Evolutionary conservation across 1,140 invertebrate species (phyloP).

Genomic region (Ditylenchus dipsaci): DNA sequence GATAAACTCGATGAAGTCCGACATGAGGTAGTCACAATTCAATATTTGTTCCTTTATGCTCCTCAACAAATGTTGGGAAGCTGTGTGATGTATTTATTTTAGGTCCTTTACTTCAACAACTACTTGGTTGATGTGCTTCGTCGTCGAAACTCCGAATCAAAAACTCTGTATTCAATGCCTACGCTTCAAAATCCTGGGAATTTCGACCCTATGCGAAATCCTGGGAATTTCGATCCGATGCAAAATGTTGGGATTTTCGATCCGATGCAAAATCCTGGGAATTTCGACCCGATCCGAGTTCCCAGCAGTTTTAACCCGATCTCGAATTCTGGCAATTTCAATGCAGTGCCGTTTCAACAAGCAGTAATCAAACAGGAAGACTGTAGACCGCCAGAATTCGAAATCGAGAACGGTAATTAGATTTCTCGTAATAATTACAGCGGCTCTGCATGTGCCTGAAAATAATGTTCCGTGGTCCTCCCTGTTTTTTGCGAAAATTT

Average conservation of each 20-base stretch:
- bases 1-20: conserved; percentile 95
- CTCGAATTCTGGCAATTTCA: no score
- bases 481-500: no score
- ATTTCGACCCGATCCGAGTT: no score
- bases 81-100: conserved; percentile 17
- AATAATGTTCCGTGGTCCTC: no score
- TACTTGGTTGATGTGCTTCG: conserved; percentile 89
- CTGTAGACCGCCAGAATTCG: neutral
- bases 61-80: no score
- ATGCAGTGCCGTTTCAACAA: neutral
- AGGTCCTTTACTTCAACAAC: conserved; percentile 90
- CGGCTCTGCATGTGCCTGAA: no score
- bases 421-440: neutral
- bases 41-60: neutral
- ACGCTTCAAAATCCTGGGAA: conserved; percentile 6
- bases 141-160: conserved; percentile 77
- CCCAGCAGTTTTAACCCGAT: no score
- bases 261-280: no score
- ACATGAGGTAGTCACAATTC: conserved; percentile 70
- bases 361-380: neutral
- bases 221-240: no score
- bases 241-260: no score
- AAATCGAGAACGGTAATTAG: neutral
- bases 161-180: conserved; percentile 32
- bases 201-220: no score